Evolutionary conservation across 2,888 invertebrate species (phyloP), one percentile per base, ranked within the genome.

Genomic region (Limnephilus marmoratus): DNA sequence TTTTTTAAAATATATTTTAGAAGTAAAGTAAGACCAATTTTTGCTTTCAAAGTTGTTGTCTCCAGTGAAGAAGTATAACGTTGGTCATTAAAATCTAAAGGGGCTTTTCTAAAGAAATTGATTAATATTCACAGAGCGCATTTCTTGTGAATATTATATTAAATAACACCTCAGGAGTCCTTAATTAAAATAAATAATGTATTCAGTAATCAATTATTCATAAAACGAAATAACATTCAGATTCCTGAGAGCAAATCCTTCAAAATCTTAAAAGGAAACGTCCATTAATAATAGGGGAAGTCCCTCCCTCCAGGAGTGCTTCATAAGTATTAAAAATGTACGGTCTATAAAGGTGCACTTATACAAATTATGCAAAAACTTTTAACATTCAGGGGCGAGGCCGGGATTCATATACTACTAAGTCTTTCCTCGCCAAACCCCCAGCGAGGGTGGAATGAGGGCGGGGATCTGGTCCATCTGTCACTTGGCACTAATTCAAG

Each of bases 331-430:
- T 68, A 68, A 68, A 68, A 68, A 68, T 68, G 68, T 68, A 68
- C 68, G 68, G 68, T 34, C 34, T 37, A 83, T 83, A 41, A 86
- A 80, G 88, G 37, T 89, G 88, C 88, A 89, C 88, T 89, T 89
- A 45, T 37, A 41, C 31, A 89, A 80, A 80, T 80, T 89, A 68
- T 89, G 68, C 80, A 80, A 89, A 80, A 80, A 80, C 80, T 80
- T 45, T 45, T n/a, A 80, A 24, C 88, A 29, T 34, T 37, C 15
- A 68, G 34, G 80, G 81, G 80, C 31, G 13, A 11, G 81, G 68
- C 45, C 15, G n/a, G 53, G 31, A 89, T 89, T 89, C 37, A 31
- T 68, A 18, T 68, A 12, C 88, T 34, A 11, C 81, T 34, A 81
- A 81, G 80, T 68, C 87, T 87, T 29, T 81, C 24, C 24, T 31